Base-by-base conservation (phyloP, 2,888 invertebrate species). In the Dicyrtomina minuta region DNA sequence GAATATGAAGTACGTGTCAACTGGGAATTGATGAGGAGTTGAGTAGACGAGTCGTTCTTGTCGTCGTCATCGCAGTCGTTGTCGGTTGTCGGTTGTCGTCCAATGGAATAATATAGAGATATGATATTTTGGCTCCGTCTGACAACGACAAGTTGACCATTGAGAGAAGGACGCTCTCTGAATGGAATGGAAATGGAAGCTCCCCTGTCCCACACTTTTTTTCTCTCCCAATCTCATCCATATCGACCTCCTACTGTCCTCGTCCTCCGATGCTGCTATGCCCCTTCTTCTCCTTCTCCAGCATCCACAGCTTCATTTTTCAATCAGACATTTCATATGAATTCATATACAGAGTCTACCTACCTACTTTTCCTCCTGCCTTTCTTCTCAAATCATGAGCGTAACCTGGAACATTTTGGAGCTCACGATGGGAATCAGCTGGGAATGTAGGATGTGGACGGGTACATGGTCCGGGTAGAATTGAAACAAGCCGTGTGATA, bases 81-180 rank as follows among this genome's bases (percentile, higher is more conserved):
- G n/a, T n/a, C n/a, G n/a, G n/a, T n/a, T n/a, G n/a, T n/a, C 58
- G 33, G 33, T 33, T 8, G 33, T 33, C 33, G 33, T 33, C 8
- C 8, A 33, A 8, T 33, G 64, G 53, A 26, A 60, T 33, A 33
- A 33, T 26, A 64, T 49, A 51, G 53, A 64, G 64, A 64, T n/a
- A n/a, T 61, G 64, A 64, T 51, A 49, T 24, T 39, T 59, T 22
- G 33, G 33, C 33, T 33, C 33, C 33, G 33, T 68, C 55, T 68
- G 68, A 68, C 62, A 62, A 68, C 62, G 68, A 68, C 68, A 62
- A 68, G 61, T 66, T 62, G 62, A 62, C 68, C 62, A 61, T 61
- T 65, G 41, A 22, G 24, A 55, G 33, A 33, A 3, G 33, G 8
- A 33, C 55, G 20, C 39, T 15, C 39, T 44, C 22, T 65, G 41